Base-by-base conservation (phyloP, 2,888 invertebrate species). In the Gibbula magus region DNA sequence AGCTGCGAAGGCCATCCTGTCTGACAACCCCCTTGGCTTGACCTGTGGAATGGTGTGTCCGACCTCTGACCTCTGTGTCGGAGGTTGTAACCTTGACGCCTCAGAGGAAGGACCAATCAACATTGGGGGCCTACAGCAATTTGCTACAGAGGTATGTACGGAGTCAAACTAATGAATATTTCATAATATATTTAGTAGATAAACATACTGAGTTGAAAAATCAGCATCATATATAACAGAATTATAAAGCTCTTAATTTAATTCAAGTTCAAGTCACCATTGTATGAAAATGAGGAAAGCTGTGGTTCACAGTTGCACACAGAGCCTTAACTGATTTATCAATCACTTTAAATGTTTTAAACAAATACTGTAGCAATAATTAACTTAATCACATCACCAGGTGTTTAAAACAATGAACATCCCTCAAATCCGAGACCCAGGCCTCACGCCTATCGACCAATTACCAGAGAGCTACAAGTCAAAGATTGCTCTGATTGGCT, bases 61-160 rank as follows among this genome's bases (percentile, higher is more conserved):
- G 1, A 99, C 99, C 0, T 98, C 98, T 91, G 99, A 99, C 93
- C 95, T 99, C 0, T 99, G 99, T 92, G 99, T 99, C 0, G 99
- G 99, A 0, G 98, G 98, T 0, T 99, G 99, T 93, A 99, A 99
- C 93, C 94, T 99, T 13, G 96, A 97, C 91, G 99, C 98, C 0
- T 95, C 96, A 13, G 99, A 99, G 92, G 99, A 99, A 92, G 99
- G 99, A 0, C 96, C 99, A 0, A 99, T 99, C 88, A 99, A 99
- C 92, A 99, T 99, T 88, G 99, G 99, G 0, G 99, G 99, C 0
- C 94, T 99, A 52, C 99, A 99, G 93, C 99, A 99, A 90, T 99
- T 96, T 93, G 98, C 99, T 75, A 96, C 97, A 1, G 99, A 99
- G 91, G 97, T 97, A 92, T 92, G 85, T 61, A 54, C 52, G 56